Evolutionary conservation across 2,888 invertebrate species (phyloP).

Genomic region (Liodrosophila aerea): DNA sequence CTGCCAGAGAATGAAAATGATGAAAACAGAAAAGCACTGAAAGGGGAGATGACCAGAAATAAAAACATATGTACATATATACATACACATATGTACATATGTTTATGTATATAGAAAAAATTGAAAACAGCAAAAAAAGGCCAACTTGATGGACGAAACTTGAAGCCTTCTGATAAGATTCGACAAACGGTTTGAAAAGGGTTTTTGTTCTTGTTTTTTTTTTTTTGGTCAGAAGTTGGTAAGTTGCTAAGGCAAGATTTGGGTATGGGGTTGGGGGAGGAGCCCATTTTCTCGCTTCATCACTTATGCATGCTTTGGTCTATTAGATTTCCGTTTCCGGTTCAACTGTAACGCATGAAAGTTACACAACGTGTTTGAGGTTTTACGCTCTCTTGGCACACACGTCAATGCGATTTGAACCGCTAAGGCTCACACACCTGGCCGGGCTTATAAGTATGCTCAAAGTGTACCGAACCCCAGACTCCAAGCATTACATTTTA

Average conservation of each 20-base stretch:
- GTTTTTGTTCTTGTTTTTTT: slow-evolving; percentile 24
- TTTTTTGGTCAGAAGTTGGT: slow-evolving; percentile 4
- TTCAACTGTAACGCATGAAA: slow-evolving; percentile 70
- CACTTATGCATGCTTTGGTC: slow-evolving; percentile 76
- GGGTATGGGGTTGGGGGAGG: background rate
- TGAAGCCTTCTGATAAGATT: slow-evolving; percentile 69
- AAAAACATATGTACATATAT: background rate
- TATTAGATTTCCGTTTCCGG: slow-evolving; percentile 78
- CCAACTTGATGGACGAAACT: slow-evolving; percentile 55
- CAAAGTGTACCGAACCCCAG: slow-evolving; percentile 9
- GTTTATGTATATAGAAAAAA: background rate
- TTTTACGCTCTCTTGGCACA: slow-evolving; percentile 71
- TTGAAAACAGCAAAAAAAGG: slow-evolving; percentile 33
- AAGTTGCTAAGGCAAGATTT: background rate
- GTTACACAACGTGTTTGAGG: slow-evolving; percentile 72
- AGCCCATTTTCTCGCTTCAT: slow-evolving; percentile 69
- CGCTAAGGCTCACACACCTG: slow-evolving; percentile 69
- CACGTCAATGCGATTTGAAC: slow-evolving; percentile 70
- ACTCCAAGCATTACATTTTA: slow-evolving; percentile 21
- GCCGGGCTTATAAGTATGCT: slow-evolving; percentile 38
- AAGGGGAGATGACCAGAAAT: background rate
- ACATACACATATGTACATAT: background rate
- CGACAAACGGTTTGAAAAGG: slow-evolving; percentile 56
- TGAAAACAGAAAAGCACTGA: slow-evolving; percentile 9
- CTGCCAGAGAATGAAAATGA: slow-evolving; percentile 39